phyloP scores from a whole-genome alignment of 2,797 vertebrate species.

The Falco columbarius region DNA sequence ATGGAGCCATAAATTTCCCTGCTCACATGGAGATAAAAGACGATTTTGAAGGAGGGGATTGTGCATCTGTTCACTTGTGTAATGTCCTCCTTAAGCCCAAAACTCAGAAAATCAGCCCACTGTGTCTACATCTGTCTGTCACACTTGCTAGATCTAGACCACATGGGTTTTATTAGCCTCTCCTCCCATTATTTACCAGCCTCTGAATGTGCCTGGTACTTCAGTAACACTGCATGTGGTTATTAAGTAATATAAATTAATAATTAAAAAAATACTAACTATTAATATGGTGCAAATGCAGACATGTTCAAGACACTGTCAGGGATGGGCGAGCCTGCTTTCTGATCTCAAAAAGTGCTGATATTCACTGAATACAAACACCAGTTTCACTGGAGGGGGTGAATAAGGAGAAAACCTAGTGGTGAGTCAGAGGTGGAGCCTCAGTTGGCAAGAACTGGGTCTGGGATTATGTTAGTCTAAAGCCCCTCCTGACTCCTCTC shows the following conservation, averaged over 20 bases:
- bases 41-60: neutral
- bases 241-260: neutral
- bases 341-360: neutral
- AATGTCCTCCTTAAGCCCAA: neutral
- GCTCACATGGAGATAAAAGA: neutral
- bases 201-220: neutral
- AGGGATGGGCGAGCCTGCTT: neutral
- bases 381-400: neutral
- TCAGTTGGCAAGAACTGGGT: neutral
- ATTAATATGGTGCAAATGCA: neutral
- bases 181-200: neutral
- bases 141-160: neutral
- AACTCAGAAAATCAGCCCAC: neutral
- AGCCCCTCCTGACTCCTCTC: neutral
- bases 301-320: neutral
- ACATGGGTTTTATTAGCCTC: neutral
- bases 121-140: neutral
- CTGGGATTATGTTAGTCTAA: neutral
- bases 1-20: neutral
- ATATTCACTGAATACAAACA: neutral
- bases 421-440: neutral
- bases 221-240: neutral
- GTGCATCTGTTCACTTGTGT: neutral
- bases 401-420: neutral
- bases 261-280: constrained; percentile 1